These are phyloP conservation scores for Papilio dardanus DNA, from an alignment of 1,140 invertebrate genomes.

Conservation along the genomic window DNA sequence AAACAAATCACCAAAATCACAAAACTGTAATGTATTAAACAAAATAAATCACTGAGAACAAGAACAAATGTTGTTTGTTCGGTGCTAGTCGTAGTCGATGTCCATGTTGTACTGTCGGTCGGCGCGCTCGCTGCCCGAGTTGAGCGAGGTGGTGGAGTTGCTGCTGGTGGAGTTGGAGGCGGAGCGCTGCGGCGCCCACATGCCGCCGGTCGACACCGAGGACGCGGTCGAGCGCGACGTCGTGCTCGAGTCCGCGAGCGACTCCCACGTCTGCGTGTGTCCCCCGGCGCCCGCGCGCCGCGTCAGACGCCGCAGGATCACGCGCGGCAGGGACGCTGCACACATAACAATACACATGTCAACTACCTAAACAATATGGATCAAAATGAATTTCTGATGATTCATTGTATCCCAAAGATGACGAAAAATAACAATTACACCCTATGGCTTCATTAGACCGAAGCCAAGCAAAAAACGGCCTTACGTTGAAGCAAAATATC, in stretches of 20 bases:
- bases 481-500: no score
- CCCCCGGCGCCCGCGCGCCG: conserved; percentile 29
- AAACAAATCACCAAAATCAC: conserved; percentile 41
- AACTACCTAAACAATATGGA: neutral
- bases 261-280: conserved; percentile 44
- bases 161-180: conserved; percentile 46
- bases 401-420: no score
- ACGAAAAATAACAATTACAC: no score
- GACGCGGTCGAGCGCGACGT: conserved; percentile 48
- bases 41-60: conserved; percentile 26
- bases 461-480: no score
- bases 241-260: conserved; percentile 39
- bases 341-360: neutral
- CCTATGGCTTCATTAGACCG: no score
- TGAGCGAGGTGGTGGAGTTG: conserved; percentile 49
- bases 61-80: conserved; percentile 35
- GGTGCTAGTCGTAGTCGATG: conserved; percentile 67
- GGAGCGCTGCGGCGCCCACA: conserved; percentile 47
- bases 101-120: conserved; percentile 69
- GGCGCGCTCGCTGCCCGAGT: conserved; percentile 48
- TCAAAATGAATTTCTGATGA: no score
- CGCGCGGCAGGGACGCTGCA: conserved; percentile 42
- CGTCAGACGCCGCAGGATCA: conserved; percentile 52
- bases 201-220: conserved; percentile 47
- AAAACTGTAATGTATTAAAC: neutral